Percentiles rank a stretch among this genome's conserved stretches.
Conservation (phyloP, 2,888 invertebrate genomes). For the Odiellus spinosus region DNA sequence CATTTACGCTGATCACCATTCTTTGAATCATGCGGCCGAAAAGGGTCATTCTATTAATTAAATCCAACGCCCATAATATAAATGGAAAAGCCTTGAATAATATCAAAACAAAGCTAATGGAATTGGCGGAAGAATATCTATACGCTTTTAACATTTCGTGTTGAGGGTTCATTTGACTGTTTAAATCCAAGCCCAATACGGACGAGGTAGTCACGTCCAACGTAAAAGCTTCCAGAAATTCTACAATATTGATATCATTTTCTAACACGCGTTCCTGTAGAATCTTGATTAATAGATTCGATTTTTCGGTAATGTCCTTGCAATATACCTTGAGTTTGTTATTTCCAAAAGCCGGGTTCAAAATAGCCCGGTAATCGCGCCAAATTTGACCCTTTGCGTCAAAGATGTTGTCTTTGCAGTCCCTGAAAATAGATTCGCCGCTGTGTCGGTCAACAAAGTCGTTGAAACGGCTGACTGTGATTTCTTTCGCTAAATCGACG, state of each 20-base stretch:
- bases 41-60: slow-evolving; percentile 22
- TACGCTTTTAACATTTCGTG: slow-evolving; percentile 28
- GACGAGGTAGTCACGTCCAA: slow-evolving; percentile 36
- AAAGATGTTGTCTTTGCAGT: slow-evolving; percentile 7
- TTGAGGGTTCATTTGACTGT: slow-evolving; percentile 29
- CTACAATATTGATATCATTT: slow-evolving; percentile 30
- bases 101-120: slow-evolving; percentile 23
- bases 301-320: slow-evolving; percentile 30
- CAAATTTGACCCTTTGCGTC: slow-evolving; percentile 12
- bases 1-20: slow-evolving; percentile 24
- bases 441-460: slow-evolving; percentile 24
- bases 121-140: slow-evolving; percentile 24
- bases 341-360: slow-evolving; percentile 18
- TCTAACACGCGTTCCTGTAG: slow-evolving; percentile 25
- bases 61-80: slow-evolving; percentile 19
- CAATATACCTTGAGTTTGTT: slow-evolving; percentile 27
- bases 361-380: slow-evolving; percentile 16
- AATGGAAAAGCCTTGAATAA: slow-evolving; percentile 24
- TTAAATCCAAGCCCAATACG: slow-evolving; percentile 33
- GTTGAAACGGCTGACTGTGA: slow-evolving; percentile 25
- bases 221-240: slow-evolving; percentile 34
- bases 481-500: slow-evolving; percentile 17
- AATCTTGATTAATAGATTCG: slow-evolving; percentile 28
- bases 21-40: slow-evolving; percentile 25
- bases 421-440: slow-evolving; percentile 8